Base-by-base conservation (phyloP, 35 echinoderm and acorn worm genomes). In the Heliocidaris erythrogramma region DNA sequence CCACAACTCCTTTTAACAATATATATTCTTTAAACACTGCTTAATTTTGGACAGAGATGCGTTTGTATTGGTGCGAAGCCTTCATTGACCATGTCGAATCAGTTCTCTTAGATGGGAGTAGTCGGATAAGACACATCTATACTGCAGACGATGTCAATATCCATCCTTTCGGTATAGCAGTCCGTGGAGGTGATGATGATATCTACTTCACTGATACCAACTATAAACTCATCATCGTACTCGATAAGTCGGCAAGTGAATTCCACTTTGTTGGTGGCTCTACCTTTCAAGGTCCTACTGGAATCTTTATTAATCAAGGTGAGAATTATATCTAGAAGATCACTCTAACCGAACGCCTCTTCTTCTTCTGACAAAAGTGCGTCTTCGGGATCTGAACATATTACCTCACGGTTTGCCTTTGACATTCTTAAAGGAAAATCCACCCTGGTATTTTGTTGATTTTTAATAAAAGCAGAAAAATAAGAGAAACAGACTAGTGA, bases 231-330 rank as follows among this genome's bases (percentile, higher is more conserved):
- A 30, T 92, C 5, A 92, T 92, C 49, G 91, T 13, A 13, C 91
- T 92, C 13, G n/a, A 92, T 59, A 16, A 17, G 11, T 92, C 91
- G 48, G 17, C 17, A 10, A 21, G 48, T 2, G 49, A 2, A 27
- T 92, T 92, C 30, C 13, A 49, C 7, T 92, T 92, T 24, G 13
- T 92, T 24, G 91, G 48, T 11, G 14, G 69, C 2, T 84, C 69
- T 14, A 13, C 50, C 5, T 92, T 92, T 59, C 9, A 49, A 48
- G 29, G 24, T 59, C 91, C 91, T 17, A 30, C 47, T 92, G 91
- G 50, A n/a, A 16, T 92, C 31, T 35, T 59, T 3, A 92, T 92
- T n/a, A 92, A 56, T 56, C 49, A 92, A 52, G 91, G 91, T 89
- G 47, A 89, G 27, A n/a, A 18, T 86, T 56, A 56, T 56, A 56